Evolutionary conservation across 2,888 invertebrate species (phyloP), one percentile per base, ranked within the genome.

Genomic region (Aleiodes leptofemur): DNA sequence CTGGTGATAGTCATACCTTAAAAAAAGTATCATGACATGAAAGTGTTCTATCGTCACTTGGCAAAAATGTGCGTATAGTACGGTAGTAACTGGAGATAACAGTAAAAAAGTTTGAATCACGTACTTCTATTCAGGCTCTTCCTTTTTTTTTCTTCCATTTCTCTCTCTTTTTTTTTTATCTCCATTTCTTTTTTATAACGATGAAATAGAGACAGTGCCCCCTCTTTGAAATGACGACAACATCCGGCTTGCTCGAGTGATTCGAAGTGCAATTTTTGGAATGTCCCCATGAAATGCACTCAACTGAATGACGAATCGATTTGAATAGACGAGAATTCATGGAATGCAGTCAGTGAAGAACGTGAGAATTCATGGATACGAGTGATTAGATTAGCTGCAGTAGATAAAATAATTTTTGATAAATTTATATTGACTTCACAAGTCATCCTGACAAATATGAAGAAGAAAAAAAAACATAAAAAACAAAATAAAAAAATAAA

Each of bases 31-130:
- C 57, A 72, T 72, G 64, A 66, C 23, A 61, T 14, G 64, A 56
- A 55, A 29, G 23, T 48, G 53, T 56, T 53, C 66, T 56, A 64
- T 72, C 72, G 55, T 72, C 66, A 66, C 53, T 72, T 66, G 55
- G 34, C 51, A 48, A 55, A 48, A 55, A 64, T 64, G 72, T 31
- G 55, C 48, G 48, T 29, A 64, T 64, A 48, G 64, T 43, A 9
- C 16, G 16, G 64, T 23, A 64, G 38, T 13, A 59, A 38, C 59
- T n/a, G 31, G 43, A 64, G 43, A 64, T 64, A 34, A n/a, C 34
- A 34, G 34, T 34, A 61, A 61, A 61, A 61, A 61, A 61, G 61
- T n/a, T 38, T 61, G 61, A 61, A 61, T 61, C 61, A 61, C 61
- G 61, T 61, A 38, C 38, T 38, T 61, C 14, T 13, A 34, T 61